These are phyloP conservation scores for Mustelus asterias DNA, from an alignment of 2,113 vertebrate genomes.

Conservation along the genomic window DNA sequence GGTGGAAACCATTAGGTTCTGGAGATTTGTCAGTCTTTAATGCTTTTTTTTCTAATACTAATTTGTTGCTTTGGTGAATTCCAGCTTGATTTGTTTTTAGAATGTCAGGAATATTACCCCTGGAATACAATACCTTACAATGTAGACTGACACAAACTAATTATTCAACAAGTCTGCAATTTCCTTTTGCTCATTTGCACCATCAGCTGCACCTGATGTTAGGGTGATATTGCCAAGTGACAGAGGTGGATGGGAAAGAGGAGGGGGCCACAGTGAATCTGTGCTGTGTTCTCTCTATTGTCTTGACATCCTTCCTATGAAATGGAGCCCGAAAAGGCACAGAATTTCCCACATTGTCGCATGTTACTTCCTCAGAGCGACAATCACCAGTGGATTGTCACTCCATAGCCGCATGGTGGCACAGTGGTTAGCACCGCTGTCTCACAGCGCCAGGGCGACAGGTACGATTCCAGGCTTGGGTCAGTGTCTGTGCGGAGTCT, in stretches of 20 bases:
- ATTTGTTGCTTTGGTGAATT: neutral
- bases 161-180: too few species aligned
- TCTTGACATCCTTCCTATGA: neutral
- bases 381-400: too few species aligned
- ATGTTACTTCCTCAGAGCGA: too few species aligned
- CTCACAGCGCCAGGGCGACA: too few species aligned
- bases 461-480: too few species aligned
- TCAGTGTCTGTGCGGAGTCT: too few species aligned
- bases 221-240: neutral
- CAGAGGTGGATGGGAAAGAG: neutral
- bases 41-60: neutral
- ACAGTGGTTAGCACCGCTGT: too few species aligned
- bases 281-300: neutral
- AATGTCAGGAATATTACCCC: neutral
- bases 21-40: neutral
- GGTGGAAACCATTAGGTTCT: neutral
- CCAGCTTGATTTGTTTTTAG: neutral
- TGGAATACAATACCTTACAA: too few species aligned
- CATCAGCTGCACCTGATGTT: too few species aligned
- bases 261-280: neutral
- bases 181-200: too few species aligned
- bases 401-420: too few species aligned
- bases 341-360: neutral
- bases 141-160: too few species aligned
- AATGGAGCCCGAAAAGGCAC: neutral